These are phyloP conservation scores for Etia nguti DNA, from an alignment of 2,113 vertebrate species.

Conservation along the genomic window DNA sequence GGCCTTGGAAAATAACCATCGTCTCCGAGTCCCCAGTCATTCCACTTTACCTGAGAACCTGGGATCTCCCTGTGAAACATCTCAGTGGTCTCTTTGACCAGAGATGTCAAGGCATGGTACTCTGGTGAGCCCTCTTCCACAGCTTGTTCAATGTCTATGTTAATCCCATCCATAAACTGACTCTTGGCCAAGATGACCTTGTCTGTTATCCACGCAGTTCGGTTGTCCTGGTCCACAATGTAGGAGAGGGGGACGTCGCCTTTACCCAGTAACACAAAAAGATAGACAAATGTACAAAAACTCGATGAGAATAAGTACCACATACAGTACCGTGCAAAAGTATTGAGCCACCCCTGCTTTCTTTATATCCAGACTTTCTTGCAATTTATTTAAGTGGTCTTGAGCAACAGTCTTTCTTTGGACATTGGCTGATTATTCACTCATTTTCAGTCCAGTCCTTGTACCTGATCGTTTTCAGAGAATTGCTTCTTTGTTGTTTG, in stretches of 20 bases:
- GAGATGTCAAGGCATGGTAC: constrained; percentile 83
- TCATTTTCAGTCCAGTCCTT: not conserved
- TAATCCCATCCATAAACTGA: constrained; percentile 96
- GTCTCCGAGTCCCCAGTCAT: not conserved
- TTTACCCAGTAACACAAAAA: constrained; percentile 22
- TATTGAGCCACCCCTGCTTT: not conserved
- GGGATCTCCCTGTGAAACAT: constrained; percentile 87
- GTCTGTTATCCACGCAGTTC: constrained; percentile 83
- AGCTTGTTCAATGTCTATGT: constrained; percentile 89
- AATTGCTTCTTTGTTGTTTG: not conserved
- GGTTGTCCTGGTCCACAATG: constrained; percentile 78
- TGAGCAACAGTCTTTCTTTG: not conserved
- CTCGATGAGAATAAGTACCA: not conserved
- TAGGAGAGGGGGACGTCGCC: constrained; percentile 80
- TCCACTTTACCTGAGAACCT: constrained; percentile 84
- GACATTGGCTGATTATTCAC: not conserved
- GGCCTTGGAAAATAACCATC: not conserved
- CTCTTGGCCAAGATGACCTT: constrained; percentile 82
- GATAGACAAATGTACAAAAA: not conserved
- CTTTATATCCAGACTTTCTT: not conserved
- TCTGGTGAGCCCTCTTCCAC: constrained; percentile 76
- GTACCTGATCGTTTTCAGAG: not conserved
- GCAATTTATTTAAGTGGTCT: not conserved
- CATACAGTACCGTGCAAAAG: not conserved
- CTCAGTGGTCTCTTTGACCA: constrained; percentile 87